Evolutionary conservation across 1,140 invertebrate genomes (phyloP).

Genomic region (Calosoma granatense): DNA sequence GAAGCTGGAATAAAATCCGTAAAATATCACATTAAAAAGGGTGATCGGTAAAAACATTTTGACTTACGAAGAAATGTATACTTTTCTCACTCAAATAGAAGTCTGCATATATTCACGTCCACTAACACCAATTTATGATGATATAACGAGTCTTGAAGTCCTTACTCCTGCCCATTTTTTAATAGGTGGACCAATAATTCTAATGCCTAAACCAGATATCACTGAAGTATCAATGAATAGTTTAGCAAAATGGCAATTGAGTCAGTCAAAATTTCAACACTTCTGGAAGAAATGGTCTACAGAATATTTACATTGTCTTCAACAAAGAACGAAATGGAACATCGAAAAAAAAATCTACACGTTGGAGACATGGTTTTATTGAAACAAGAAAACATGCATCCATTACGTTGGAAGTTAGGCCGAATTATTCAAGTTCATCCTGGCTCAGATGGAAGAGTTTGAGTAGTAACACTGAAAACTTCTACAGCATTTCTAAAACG

Average conservation of each 20-base stretch:
- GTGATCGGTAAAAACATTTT: slow-evolving; percentile 11
- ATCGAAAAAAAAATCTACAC: slow-evolving; percentile 5
- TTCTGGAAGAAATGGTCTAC: slow-evolving; percentile 26
- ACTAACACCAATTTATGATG: slow-evolving; percentile 17
- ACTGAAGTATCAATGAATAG: not conserved
- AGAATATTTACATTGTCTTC: slow-evolving; percentile 24
- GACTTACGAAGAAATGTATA: slow-evolving; percentile 20
- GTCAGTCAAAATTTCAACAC: slow-evolving; percentile 19
- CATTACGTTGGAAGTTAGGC: slow-evolving; percentile 26
- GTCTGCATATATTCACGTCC: slow-evolving; percentile 21
- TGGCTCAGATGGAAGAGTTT: slow-evolving; percentile 20
- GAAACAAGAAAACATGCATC: slow-evolving; percentile 26
- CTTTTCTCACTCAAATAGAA: slow-evolving; percentile 19
- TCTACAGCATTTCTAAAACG: slow-evolving; percentile 19
- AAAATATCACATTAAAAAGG: not conserved
- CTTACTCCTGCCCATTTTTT: slow-evolving; percentile 21
- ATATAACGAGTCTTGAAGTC: slow-evolving; percentile 18
- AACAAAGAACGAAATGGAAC: slow-evolving; percentile 27
- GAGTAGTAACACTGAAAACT: slow-evolving; percentile 21
- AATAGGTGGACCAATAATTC: slow-evolving; percentile 18
- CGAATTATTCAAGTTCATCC: slow-evolving; percentile 20
- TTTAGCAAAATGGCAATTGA: slow-evolving; percentile 8
- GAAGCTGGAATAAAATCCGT: too few relatives aligned
- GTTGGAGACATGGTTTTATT: slow-evolving; percentile 26
- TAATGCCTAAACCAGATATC: slow-evolving; percentile 15